Base-by-base conservation (phyloP, 1,140 invertebrate species). In the Drosophila littoralis region DNA sequence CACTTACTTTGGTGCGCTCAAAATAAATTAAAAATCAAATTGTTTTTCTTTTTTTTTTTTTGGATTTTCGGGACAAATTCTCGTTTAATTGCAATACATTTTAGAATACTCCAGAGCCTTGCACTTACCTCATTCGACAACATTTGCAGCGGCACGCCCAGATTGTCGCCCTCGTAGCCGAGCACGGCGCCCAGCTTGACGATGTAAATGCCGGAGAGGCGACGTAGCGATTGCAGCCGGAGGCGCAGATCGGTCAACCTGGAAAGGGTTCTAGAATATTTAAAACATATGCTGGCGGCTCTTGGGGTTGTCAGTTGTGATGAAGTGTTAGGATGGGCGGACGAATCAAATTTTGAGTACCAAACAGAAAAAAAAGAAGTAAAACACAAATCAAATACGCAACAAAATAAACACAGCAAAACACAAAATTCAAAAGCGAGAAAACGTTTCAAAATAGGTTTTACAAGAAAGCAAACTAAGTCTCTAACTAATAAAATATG, bases 181-280 rank as follows among this genome's bases (percentile, higher is more conserved):
- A 97, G 93, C 1, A 96, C 95, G 0, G 95, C 94, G 22, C 95
- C 96, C 66, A 97, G 90, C 93, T 96, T 96, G 28, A 97, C 93
- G 5, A 96, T 95, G 88, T 97, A 97, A 64, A 96, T 95, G 38
- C 94, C 95, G 6, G 95, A 96, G 28, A 97, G 93, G 77, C 96
- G 94, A 77, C 95, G 94, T 13, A 97, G 93, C 2, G 96, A 96
- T 79, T 96, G 96, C 17, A 97, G 92, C 54, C 96, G 94, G 9
- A 97, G 93, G 4, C 96, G 94, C 3, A 97, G 93, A 86, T 96
- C 95, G 46, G 95, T 96, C 70, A 97, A 93, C 69, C 95, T 94
- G 77, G 82, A 92, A 92, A 90, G 86, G 43, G 91, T 92, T 90
- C 91, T 92, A 84, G 63, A 91, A 59, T 88, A 88, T 88, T 92